phyloP scores from a whole-genome alignment of 2,888 invertebrate species.

The Eupeodes luniger region DNA sequence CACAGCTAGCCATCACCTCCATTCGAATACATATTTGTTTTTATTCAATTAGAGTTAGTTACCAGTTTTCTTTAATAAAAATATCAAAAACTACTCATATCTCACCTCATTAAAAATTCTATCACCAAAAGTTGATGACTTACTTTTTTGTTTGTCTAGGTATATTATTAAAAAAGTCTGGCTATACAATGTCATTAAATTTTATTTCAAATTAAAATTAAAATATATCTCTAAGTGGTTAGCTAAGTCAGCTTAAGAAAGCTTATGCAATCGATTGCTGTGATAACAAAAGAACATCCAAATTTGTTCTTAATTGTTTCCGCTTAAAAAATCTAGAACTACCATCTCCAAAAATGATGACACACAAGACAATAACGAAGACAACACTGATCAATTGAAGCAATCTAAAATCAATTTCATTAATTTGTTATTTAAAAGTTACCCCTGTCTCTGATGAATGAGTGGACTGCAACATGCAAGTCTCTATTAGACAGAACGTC shows the following conservation, averaged over 20 bases:
- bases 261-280: constrained; percentile 10
- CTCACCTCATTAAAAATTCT: constrained; percentile 7
- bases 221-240: background rate
- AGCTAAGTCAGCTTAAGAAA: background rate
- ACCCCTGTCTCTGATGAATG: background rate
- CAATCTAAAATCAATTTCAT: constrained; percentile 8
- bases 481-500: background rate
- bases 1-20: background rate
- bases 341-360: background rate
- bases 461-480: background rate
- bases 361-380: background rate
- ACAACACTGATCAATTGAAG: background rate
- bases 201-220: background rate
- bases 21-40: background rate
- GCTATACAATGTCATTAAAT: constrained; percentile 6
- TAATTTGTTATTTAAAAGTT: background rate
- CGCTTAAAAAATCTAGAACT: background rate
- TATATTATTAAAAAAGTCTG: background rate
- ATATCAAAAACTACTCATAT: background rate
- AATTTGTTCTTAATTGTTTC: background rate
- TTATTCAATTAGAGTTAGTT: background rate
- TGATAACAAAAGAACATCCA: background rate
- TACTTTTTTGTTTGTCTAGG: background rate
- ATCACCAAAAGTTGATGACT: background rate
- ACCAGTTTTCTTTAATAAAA: background rate